Base-by-base conservation (phyloP, 2,888 invertebrate species). In the Trissonchulus latispiculum region DNA sequence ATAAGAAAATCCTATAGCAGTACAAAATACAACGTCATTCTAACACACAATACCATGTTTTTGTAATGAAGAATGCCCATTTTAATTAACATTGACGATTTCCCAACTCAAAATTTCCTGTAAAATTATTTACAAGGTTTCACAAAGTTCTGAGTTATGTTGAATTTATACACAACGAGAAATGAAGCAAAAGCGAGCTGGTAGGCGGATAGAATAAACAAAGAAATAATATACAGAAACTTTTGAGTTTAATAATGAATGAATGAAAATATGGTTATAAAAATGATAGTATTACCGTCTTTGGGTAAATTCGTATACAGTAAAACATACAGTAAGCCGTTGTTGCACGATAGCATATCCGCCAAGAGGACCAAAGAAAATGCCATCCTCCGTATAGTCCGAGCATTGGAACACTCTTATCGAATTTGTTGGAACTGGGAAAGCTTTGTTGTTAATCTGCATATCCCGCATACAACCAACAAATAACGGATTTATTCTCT, bases 381-480 rank as follows among this genome's bases (percentile, higher is more conserved):
- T 78, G 72, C 86, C 86, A 33, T 77, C 75, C 73, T 86, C 85
- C 23, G 77, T 77, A 70, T 78, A 76, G 28, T 77, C 77, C n/a
- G 79, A 79, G 77, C 85, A 85, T 15, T 80, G 79, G 1, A 77
- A 78, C 2, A 75, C 76, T 67, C 80, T 80, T 72, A 71, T 28
- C 61, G 18, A 28, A 2, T 48, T 18, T 2, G 66, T 2, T 18
- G 81, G 78, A 29, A 69, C 67, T 15, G 61, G 72, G 23, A 81
- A 78, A 29, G 69, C 64, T 0, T 76, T 78, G 66, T 79, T 80
- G 73, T 83, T 83, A 62, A 84, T 74, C 71, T 77, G 77, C 37
- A 85, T 76, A 71, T 84, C 81, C 23, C 81, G 79, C 61, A 86
- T 77, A 76, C 85, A 85, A 23, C 85, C 85, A 69, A 80, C 78